Base-by-base conservation (phyloP, 1,140 invertebrate genomes). In the Patella vulgata region DNA sequence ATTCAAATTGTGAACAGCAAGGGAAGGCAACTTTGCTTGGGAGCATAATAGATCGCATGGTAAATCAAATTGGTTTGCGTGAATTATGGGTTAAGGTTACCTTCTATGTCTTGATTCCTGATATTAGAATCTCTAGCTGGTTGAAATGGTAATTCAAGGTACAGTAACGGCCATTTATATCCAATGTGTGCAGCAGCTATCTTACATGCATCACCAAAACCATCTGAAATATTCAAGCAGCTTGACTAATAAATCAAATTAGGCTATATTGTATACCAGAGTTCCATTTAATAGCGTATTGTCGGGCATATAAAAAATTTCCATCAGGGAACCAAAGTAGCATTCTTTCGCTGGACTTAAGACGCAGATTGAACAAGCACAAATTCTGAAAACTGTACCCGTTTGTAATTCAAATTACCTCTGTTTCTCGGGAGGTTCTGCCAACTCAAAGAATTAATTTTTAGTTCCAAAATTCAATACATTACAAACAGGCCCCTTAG, bases 151-250 rank as follows among this genome's bases (percentile, higher is more conserved):
- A 78, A 63, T 17, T 67, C 59, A 31, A 61, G 55, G 56, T 78
- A 78, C 12, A 78, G 59, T n/a, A 25, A 30, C 9, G 42, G 50
- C 75, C 75, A 78, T 40, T 76, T 63, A 36, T 68, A 67, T 11
- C 75, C 75, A 2, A 78, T 64, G 21, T 66, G 66, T 4, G 47
- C 36, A n/a, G 73, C 71, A 11, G 66, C 56, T 12, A 75, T 31
- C 42, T 48, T 54, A 33, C 67, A 67, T 1, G 74, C 73, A 40
- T 68, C 66, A 3, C 56, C 36, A 25, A 78, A 42, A 8, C 59
- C 70, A 40, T 77, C 75, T 77, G 55, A 12, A 55, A 53, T 33
- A 55, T 6, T 36, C 8, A 43, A 36, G 43, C n/a, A 46, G n/a
- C 6, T 19, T 46, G 8, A 46, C 5, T 46, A n/a, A n/a, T n/a